A percentile compares a stretch with the other conserved stretches of the same genome.
These are phyloP conservation scores for Limnephilus lunatus DNA, from an alignment of 2,888 invertebrate species.

Conservation along the genomic window DNA sequence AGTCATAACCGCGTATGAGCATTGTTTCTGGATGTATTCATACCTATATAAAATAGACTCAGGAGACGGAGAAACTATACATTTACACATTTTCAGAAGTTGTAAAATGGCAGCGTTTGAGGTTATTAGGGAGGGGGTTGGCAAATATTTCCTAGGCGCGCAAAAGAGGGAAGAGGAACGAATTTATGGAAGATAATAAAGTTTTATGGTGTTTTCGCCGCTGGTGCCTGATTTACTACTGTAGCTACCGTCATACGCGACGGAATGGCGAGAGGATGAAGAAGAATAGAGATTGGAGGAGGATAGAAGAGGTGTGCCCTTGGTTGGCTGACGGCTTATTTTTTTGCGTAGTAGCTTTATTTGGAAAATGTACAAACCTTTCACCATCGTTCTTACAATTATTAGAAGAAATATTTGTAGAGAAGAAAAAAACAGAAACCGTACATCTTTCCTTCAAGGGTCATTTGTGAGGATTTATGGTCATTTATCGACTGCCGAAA, in stretches of 20 bases:
- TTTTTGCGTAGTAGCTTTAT: neutral
- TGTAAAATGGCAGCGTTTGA: neutral
- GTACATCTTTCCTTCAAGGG: neutral
- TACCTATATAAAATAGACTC: neutral
- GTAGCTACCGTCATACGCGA: neutral
- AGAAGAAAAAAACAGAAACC: neutral
- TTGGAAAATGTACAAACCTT: neutral
- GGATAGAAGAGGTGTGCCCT: neutral
- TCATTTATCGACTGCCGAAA: neutral
- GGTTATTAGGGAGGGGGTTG: neutral
- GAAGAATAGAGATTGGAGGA: neutral
- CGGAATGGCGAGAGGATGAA: slow-evolving; percentile 6
- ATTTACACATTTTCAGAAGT: neutral
- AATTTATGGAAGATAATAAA: slow-evolving; percentile 62
- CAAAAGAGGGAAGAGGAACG: slow-evolving; percentile 5
- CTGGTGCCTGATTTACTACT: slow-evolving; percentile 55
- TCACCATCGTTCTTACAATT: neutral
- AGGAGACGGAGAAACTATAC: neutral
- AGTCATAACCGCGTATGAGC: neutral
- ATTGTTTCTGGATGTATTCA: neutral
- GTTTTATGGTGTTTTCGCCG: slow-evolving; percentile 63
- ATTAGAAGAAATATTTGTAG: neutral
- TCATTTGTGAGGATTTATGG: neutral
- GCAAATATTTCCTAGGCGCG: neutral
- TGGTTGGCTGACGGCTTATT: neutral